phyloP scores from a whole-genome alignment of 23 tunicate genomes.

The Ciona savignyi region DNA sequence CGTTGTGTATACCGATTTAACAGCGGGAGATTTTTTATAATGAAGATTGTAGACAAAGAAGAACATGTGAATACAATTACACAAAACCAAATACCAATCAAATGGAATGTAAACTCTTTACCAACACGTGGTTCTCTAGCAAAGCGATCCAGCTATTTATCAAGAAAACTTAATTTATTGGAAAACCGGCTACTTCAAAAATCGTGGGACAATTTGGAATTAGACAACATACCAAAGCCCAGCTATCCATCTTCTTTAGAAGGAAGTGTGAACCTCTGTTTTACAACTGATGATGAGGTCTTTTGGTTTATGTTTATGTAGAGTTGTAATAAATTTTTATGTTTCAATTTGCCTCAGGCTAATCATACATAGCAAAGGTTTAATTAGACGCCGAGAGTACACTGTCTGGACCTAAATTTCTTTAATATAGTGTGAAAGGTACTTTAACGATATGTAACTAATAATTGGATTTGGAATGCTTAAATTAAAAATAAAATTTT shows the following conservation, averaged over 20 bases:
- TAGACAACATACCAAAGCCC: neutral
- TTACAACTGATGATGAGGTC: slow-evolving; percentile 27
- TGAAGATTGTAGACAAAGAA: neutral
- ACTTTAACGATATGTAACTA: no score
- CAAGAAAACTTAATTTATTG: slow-evolving; percentile 11
- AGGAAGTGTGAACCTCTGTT: slow-evolving; percentile 13
- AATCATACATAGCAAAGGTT: no score
- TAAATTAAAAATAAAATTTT: no score
- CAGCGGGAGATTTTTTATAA: no score
- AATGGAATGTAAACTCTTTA: neutral
- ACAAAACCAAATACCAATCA: neutral
- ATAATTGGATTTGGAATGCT: no score
- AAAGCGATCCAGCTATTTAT: neutral
- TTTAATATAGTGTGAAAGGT: no score
- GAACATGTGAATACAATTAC: slow-evolving; percentile 3
- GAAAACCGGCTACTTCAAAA: slow-evolving; percentile 9
- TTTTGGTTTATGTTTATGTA: neutral
- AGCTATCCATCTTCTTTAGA: slow-evolving; percentile 16
- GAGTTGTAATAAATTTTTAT: no score
- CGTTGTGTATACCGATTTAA: no score
- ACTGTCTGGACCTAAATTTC: no score
- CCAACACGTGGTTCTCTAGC: neutral
- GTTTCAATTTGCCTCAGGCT: no score
- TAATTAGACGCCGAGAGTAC: no score
- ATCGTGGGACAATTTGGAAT: slow-evolving; percentile 3